Percentiles rank a stretch among this genome's conserved stretches.
phyloP scores from a whole-genome alignment of 1,140 invertebrate species.

The Atta cephalotes region DNA sequence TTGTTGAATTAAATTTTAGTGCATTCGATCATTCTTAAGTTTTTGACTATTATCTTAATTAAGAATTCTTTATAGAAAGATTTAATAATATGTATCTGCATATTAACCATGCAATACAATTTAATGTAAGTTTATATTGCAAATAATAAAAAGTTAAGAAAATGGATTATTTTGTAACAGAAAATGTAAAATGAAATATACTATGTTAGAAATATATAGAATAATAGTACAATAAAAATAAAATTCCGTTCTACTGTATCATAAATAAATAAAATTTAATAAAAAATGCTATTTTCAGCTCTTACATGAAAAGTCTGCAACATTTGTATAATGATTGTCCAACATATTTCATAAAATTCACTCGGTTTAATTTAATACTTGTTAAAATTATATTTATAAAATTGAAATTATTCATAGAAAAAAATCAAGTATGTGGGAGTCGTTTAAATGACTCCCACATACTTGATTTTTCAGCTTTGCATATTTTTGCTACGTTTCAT shows the following conservation, averaged over 20 bases:
- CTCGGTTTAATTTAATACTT: slow-evolving; percentile 9
- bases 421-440: slow-evolving; percentile 37
- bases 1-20: background rate
- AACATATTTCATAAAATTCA: slow-evolving; percentile 17
- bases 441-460: slow-evolving; percentile 12
- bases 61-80: background rate
- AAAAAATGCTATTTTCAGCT: background rate
- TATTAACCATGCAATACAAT: background rate
- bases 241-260: background rate
- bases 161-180: background rate
- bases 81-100: background rate
- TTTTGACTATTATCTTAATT: background rate
- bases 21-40: background rate
- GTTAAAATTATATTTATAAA: slow-evolving; percentile 48
- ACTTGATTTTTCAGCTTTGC: background rate
- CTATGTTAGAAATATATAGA: background rate
- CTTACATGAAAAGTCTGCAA: background rate
- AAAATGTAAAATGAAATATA: background rate
- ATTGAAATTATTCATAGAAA: slow-evolving; percentile 20
- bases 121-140: background rate
- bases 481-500: slow-evolving; percentile 51
- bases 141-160: background rate
- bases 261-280: background rate
- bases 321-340: background rate
- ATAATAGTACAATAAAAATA: background rate